These are phyloP conservation scores for Planiliza haematocheilus DNA, from an alignment of 2,113 vertebrate genomes.

Conservation along the genomic window DNA sequence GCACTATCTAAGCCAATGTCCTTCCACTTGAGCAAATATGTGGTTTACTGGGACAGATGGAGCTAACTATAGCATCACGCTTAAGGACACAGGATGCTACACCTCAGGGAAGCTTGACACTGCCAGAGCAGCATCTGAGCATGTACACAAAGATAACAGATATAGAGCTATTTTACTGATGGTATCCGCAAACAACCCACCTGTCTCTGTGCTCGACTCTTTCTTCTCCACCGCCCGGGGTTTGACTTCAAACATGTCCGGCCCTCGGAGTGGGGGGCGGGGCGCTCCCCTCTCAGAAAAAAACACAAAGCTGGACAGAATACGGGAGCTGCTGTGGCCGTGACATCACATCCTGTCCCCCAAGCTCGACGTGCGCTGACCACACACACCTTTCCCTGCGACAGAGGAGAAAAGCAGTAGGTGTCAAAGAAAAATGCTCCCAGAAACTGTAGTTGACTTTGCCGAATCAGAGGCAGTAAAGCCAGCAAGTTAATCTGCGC, in stretches of 20 bases:
- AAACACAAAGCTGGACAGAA: slow-evolving; percentile 55
- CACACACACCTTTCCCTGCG: slow-evolving; percentile 54
- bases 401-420: neutral
- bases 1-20: slow-evolving; percentile 27
- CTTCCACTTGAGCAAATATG: slow-evolving; percentile 65
- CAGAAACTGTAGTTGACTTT: neutral
- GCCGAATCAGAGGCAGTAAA: slow-evolving; percentile 7
- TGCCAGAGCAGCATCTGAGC: neutral
- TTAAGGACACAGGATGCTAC: slow-evolving; percentile 21
- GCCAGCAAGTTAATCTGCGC: neutral
- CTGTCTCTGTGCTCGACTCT: slow-evolving; percentile 88
- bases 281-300: slow-evolving; percentile 41
- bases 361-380: slow-evolving; percentile 5
- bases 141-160: neutral
- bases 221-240: slow-evolving; percentile 88
- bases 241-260: slow-evolving; percentile 88
- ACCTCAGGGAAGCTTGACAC: neutral
- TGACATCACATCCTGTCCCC: slow-evolving; percentile 73
- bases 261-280: slow-evolving; percentile 39
- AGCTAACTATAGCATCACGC: slow-evolving; percentile 58
- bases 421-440: neutral
- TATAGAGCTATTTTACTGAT: neutral
- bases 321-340: slow-evolving; percentile 2
- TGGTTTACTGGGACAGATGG: slow-evolving; percentile 68
- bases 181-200: slow-evolving; percentile 69